Evolutionary conservation across 2,113 vertebrate genomes (phyloP).

Genomic region (Rhegmatorhina hoffmannsi): DNA sequence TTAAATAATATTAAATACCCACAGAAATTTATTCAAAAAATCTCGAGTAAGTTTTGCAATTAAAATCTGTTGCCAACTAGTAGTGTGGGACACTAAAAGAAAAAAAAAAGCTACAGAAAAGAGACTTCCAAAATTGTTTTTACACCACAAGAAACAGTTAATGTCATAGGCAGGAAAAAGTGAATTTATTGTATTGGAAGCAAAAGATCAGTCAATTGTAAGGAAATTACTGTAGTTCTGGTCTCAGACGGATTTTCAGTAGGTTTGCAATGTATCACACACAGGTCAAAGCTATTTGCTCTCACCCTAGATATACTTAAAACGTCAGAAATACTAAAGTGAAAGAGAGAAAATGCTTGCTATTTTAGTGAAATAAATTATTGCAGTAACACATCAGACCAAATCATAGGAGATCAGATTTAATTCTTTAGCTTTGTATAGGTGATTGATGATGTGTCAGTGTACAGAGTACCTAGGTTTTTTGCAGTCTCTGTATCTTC

Average conservation of each 20-base stretch:
- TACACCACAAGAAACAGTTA: not conserved
- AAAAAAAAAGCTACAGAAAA: not conserved
- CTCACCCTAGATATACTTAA: not conserved
- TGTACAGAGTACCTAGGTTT: not conserved
- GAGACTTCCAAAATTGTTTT: not conserved
- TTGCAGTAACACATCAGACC: not conserved
- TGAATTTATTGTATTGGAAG: constrained; percentile 27
- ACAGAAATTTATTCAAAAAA: not conserved
- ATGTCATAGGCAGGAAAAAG: not conserved
- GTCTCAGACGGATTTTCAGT: not conserved
- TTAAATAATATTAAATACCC: not conserved
- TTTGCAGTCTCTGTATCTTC: not conserved
- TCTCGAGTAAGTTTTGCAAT: not conserved
- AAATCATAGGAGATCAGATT: not conserved
- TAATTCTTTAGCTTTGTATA: not conserved
- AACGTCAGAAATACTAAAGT: not conserved
- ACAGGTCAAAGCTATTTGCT: not conserved
- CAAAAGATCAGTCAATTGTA: constrained; percentile 24
- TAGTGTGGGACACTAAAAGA: not conserved
- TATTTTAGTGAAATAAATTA: not conserved
- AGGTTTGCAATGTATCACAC: not conserved
- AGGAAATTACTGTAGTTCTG: constrained; percentile 13
- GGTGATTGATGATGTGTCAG: not conserved
- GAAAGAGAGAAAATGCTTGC: not conserved
- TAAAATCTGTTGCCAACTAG: not conserved